Conservation (phyloP, 2,888 invertebrate genomes). For the Mythimna lalbum region DNA sequence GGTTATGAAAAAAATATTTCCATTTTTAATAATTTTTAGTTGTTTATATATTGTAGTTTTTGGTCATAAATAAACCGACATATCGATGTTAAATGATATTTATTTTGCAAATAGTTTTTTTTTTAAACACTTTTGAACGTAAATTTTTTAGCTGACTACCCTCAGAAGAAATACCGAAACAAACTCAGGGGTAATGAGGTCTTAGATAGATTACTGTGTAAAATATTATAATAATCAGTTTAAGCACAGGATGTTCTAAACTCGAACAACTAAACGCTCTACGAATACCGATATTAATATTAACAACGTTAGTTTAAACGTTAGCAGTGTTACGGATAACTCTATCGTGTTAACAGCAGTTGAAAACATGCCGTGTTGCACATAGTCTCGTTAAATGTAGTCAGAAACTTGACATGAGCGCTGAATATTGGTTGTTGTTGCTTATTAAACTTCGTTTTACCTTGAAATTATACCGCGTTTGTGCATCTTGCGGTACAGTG, state of each 20-base stretch:
- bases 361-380: constrained; percentile 75
- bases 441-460: constrained; percentile 82
- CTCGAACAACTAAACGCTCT: constrained; percentile 48
- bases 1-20: too few species aligned
- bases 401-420: constrained; percentile 70
- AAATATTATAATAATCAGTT: constrained; percentile 15
- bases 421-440: constrained; percentile 76
- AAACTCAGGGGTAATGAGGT: too few species aligned
- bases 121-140: too few species aligned
- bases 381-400: constrained; percentile 75
- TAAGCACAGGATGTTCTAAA: constrained; percentile 37
- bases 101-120: too few species aligned
- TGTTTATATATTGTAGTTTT: too few species aligned
- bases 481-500: constrained; percentile 59
- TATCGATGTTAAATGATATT: too few species aligned
- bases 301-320: constrained; percentile 68
- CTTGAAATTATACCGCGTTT: constrained; percentile 64
- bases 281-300: constrained; percentile 58
- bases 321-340: constrained; percentile 66
- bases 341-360: constrained; percentile 72
- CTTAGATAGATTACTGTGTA: background rate
- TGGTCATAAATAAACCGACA: too few species aligned
- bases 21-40: too few species aligned
- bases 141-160: too few species aligned
- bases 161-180: too few species aligned